Conservation (phyloP, 2,797 vertebrate genomes). For the Lutjanus argentimaculatus region DNA sequence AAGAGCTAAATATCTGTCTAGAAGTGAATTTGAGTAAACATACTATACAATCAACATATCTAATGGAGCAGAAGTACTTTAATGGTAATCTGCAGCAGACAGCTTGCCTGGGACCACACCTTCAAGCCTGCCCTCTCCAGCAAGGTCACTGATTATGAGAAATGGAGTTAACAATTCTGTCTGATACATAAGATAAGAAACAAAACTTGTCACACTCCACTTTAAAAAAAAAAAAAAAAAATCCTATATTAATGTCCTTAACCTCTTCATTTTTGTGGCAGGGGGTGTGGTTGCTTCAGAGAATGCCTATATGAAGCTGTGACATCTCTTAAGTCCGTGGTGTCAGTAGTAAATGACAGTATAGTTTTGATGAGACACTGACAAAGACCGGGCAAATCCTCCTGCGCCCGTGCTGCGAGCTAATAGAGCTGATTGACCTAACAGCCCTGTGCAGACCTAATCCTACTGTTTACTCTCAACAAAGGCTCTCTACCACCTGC, state of each 20-base stretch:
- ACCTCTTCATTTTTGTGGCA: neutral
- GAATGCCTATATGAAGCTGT: neutral
- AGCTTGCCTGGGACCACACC: too few relatives aligned
- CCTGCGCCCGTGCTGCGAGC: conserved; percentile 43
- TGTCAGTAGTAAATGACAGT: conserved; percentile 45
- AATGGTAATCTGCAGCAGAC: neutral
- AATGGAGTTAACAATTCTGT: too few relatives aligned
- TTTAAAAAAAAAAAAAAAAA: neutral
- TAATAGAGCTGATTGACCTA: conserved; percentile 66
- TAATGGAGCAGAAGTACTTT: neutral
- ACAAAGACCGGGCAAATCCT: conserved; percentile 63
- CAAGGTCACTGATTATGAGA: too few relatives aligned
- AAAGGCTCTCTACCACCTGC: conserved; percentile 27
- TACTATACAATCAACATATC: neutral
- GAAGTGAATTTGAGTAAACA: neutral
- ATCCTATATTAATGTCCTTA: neutral
- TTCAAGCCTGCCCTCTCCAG: too few relatives aligned
- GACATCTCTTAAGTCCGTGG: neutral
- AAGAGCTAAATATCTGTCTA: neutral
- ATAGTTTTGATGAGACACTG: conserved; percentile 68
- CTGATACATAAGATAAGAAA: too few relatives aligned
- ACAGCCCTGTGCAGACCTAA: conserved; percentile 46
- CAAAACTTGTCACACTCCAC: neutral
- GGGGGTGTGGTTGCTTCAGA: neutral
- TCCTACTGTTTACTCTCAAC: conserved; percentile 64